Base-by-base conservation (phyloP, 1,140 invertebrate genomes). In the Eupristina koningsbergeri region DNA sequence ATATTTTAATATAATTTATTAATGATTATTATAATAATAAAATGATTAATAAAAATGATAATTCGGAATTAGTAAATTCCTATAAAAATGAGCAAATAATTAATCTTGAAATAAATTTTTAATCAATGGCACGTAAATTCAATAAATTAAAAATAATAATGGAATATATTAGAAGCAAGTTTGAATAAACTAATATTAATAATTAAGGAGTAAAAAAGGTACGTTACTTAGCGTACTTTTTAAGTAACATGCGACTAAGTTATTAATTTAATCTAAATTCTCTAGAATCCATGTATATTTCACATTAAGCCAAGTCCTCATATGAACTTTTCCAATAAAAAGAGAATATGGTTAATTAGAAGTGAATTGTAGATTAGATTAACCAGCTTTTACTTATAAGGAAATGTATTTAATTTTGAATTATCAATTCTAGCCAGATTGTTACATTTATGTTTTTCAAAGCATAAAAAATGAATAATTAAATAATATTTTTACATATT, bases 351-450 rank as follows among this genome's bases (percentile, higher is more conserved):
- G 9, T 26, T 69, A 36, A 69, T 29, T 80, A 26, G 67, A 58
- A 71, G 78, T 29, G 47, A 50, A 75, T 61, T 29, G 47, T 0
- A 39, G 45, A 34, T 71, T 50, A 67, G 45, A 69, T 80, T 71
- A 71, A 17, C 41, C 45, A n/a, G 69, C 34, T 63, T 74, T 73
- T 61, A 36, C 69, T 26, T 47, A 67, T 34, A 15, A 50, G 78
- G 47, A 53, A 58, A 15, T 45, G 47, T 34, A 22, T 26, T 67
- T 41, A 81, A 67, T 73, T 73, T 81, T 39, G 67, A 36, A 61
- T 71, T 58, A 41, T 31, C 79, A 73, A 73, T 81, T 53, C 45
- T 22, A 39, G 45, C n/a, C 31, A 58, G 45, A 80, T 69, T 80
- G 22, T 2, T 39, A 19, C 31, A 17, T 22, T 64, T 67, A 63